Base-by-base conservation (phyloP, 1,140 invertebrate genomes). In the Ruditapes philippinarum region DNA sequence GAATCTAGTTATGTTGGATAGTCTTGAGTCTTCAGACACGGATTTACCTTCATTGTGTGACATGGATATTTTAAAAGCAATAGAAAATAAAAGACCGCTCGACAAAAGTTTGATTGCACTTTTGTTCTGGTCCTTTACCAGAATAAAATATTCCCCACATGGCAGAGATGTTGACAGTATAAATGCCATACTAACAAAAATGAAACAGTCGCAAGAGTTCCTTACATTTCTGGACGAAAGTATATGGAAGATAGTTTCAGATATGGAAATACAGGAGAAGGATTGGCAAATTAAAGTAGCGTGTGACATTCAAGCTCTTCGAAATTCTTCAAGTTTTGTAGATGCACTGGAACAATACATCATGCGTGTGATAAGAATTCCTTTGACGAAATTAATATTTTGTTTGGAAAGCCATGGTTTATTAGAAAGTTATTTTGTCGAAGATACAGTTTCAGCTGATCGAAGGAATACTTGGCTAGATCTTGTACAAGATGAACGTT, bases 101-200 rank as follows among this genome's bases (percentile, higher is more conserved):
- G 33, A 54, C 22, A 42, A 57, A 2, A 45, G 80, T 9, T 88
- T 92, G 22, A 62, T 54, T 22, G 80, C 90, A 11, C 40, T 91
- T 5, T 45, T 93, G 14, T 91, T 93, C 28, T 93, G 92, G 92
- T 85, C 88, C 49, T 92, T 92, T 28, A 88, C 92, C 4, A 76
- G 90, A 42, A 92, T 93, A 4, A 78, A 89, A 57, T 93, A 92
- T 57, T 40, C 38, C 7, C 31, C 19, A 45, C 25, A 22, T 36
- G 82, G 85, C 17, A 80, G 90, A 28, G 54, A 87, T 79, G 28
- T 91, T 4, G 68, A 81, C 14, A 90, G 70, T 65, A 82, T 92
- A 22, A 79, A 33, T 54, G 22, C 80, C 14, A 17, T 88, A 0
- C 57, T 93, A 14, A 31, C 73, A 17, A 68, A 89, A 19, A 54